Evolutionary conservation across 2,888 invertebrate species (phyloP), one percentile per base, ranked within the genome.

Genomic region (Andrena bicolor): DNA sequence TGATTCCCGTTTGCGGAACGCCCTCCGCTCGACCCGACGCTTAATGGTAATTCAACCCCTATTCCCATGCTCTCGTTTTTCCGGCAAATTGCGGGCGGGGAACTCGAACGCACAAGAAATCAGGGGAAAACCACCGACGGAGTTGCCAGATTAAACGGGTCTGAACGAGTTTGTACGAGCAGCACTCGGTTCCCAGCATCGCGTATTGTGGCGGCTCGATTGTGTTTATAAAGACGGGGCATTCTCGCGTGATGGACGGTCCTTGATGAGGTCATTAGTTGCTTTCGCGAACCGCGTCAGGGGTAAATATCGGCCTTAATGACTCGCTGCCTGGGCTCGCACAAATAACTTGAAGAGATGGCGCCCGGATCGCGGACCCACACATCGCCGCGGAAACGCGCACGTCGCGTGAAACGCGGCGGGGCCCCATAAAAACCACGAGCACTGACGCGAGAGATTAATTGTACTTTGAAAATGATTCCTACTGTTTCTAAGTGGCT

Each of bases 181-280:
- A 53, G 26, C 51, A 53, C 23, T 1, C 26, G 41, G 60, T 20
- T n/a, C 10, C n/a, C 32, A 2, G 23, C 8, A 61, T 1, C 6
- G 6, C 26, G 13, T 66, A 71, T 66, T 63, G 53, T 56, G 6
- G 48, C 2, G 26, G n/a, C 32, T n/a, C 49, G 75, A 80, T 80
- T 58, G 65, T 71, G 71, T 81, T 71, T 80, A 68, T 56, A 82
- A 82, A 75, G 82, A 82, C 58, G 28, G 51, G 28, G 64, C 64
- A 53, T 72, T 65, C 60, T 69, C 76, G 8, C 30, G 71, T 69
- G 71, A 81, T 72, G 72, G 69, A 81, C 82, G 82, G 48, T 76
- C 76, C 76, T 65, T 76, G 82, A 81, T 72, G 82, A 81, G 82
- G 82, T 76, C 82, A 76, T 82, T 82, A 81, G 82, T 73, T 72